Base-by-base conservation (phyloP, 2,113 vertebrate species). In the Vanacampus margaritifer region DNA sequence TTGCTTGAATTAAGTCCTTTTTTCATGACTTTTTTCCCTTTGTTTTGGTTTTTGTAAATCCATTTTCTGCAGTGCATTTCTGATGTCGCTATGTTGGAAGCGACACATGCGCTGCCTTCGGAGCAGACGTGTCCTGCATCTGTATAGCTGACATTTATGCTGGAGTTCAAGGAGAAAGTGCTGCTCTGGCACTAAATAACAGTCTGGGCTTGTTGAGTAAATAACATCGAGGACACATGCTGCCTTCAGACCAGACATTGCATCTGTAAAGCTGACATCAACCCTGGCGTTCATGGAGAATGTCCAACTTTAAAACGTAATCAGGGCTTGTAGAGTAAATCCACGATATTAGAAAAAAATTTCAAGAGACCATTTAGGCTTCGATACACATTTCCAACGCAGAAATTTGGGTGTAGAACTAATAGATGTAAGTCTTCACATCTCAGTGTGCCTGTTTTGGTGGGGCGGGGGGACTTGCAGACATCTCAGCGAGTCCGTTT, bases 391-490 rank as follows among this genome's bases (percentile, higher is more conserved):
- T 59, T 58, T 16, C 26, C 24, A 28, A 32, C 21, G 35, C 12
- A 37, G 57, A 36, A 53, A 24, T n/a, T 32, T 24, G 51, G 3
- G 10, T 24, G 51, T 24, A 23, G 37, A 60, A 60, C 5, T n/a
- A 23, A 60, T 23, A 23, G 36, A 61, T 14, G 36, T 23, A 3
- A 59, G 19, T 21, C 32, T 21, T 59, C 58, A 51, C 60, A 60
- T 64, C 35, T 63, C 51, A 8, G 28, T 32, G 28, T 32, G 28
- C 32, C 72, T 71, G 79, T 73, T 72, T 50, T 56, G 56, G 64
- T 59, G 19, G 48, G 74, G 75, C 74, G 78, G 72, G 78, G 79
- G 71, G 79, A n/a, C n/a, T 83, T 81, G 79, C 80, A 74, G 71
- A 64, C 64, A 28, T 81, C 83, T 81, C 79, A 77, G 71, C 57